Percentiles rank a stretch among this genome's conserved stretches.
These are phyloP conservation scores for Plebejus anna DNA, from an alignment of 2,888 invertebrate species.

Conservation along the genomic window DNA sequence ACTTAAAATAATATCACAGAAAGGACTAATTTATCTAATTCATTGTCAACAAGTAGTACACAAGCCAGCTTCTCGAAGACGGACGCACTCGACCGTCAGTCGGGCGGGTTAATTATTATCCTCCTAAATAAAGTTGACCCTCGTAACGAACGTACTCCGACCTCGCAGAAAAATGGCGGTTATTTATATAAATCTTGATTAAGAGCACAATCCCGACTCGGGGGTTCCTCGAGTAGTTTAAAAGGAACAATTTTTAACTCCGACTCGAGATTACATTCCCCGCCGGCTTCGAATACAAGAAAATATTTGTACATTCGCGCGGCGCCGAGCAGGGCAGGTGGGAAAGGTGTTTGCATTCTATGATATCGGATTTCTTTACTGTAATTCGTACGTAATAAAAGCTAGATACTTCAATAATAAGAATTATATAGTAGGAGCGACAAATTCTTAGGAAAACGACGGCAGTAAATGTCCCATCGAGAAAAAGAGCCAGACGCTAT, in stretches of 20 bases:
- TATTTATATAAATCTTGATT: slow-evolving; percentile 27
- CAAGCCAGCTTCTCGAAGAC: not conserved
- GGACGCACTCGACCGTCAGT: slow-evolving; percentile 50
- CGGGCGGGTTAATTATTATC: slow-evolving; percentile 42
- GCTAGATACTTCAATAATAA: not conserved
- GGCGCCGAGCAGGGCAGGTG: not conserved
- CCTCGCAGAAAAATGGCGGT: slow-evolving; percentile 1
- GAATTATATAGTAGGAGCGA: not conserved
- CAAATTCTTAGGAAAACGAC: not conserved
- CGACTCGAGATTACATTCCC: slow-evolving; percentile 7
- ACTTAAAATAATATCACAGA: too few species aligned
- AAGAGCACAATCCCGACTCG: slow-evolving; percentile 18
- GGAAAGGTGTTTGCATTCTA: not conserved
- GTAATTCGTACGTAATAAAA: not conserved
- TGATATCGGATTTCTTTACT: not conserved
- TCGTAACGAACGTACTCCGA: not conserved
- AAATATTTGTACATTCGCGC: not conserved
- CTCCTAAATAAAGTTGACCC: slow-evolving; percentile 16
- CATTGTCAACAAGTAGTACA: not conserved
- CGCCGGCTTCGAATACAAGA: not conserved
- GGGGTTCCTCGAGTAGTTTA: slow-evolving; percentile 5
- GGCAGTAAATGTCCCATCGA: not conserved
- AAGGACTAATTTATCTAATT: not conserved
- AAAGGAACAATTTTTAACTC: slow-evolving; percentile 24
- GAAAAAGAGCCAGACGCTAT: not conserved